These are phyloP conservation scores for Heliconius ethilla DNA, from an alignment of 2,888 invertebrate genomes.

Conservation along the genomic window DNA sequence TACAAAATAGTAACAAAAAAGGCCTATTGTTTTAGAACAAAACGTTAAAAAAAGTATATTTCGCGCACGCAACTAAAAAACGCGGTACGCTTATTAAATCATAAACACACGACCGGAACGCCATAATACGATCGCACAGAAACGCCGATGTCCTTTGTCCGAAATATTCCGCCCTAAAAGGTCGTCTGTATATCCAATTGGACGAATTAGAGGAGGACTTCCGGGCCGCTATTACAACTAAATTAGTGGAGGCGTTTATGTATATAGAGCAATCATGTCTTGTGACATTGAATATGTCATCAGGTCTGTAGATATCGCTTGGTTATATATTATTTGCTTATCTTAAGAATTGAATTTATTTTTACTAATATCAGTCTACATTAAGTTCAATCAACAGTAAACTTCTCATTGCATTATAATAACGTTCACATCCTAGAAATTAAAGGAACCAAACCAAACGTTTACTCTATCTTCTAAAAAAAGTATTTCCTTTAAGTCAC, in stretches of 20 bases:
- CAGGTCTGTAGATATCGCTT: not conserved
- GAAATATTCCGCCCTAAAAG: conserved; percentile 45
- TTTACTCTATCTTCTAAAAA: not conserved
- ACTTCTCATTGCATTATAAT: not conserved
- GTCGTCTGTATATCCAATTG: conserved; percentile 44
- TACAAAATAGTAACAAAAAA: not conserved
- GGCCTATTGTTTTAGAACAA: too few relatives aligned
- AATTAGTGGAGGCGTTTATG: conserved; percentile 35
- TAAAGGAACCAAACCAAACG: not conserved
- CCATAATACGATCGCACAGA: conserved; percentile 28
- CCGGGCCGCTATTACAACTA: conserved; percentile 36
- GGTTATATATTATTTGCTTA: not conserved
- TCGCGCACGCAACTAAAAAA: conserved; percentile 7
- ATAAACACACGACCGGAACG: conserved; percentile 26
- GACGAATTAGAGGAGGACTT: conserved; percentile 38
- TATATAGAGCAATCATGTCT: conserved; percentile 30
- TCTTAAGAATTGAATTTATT: not conserved
- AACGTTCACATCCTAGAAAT: not conserved
- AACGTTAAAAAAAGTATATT: not conserved
- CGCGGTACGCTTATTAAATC: conserved; percentile 24
- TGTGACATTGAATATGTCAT: conserved; percentile 9
- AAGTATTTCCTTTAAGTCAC: not conserved
- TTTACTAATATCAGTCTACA: not conserved
- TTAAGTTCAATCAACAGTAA: too few relatives aligned
- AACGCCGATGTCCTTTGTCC: conserved; percentile 41